Base-by-base conservation (phyloP, 1,140 invertebrate genomes). In the Aleiodes sp. region DNA sequence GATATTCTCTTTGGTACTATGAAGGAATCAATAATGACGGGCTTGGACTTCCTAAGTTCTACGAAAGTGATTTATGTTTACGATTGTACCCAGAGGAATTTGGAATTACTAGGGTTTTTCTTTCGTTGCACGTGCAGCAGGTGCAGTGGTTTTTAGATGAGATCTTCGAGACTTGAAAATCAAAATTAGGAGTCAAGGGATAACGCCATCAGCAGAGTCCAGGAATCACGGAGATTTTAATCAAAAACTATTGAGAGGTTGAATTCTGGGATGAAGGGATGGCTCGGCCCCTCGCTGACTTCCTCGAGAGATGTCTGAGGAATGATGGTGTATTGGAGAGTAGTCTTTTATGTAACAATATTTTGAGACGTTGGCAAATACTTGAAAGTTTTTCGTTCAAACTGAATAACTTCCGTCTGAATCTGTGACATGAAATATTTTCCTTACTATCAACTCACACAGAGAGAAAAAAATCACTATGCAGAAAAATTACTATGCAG, bases 181-280 rank as follows among this genome's bases (percentile, higher is more conserved):
- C n/a, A n/a, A 26, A 1, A 24, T 21, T 4, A 26, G 24, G 12
- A 12, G 8, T 56, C 56, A 28, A 24, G 28, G 2, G 19, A 33
- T n/a, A 29, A 21, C 61, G 28, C 24, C 66, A 60, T 33, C 37
- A 35, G 39, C 37, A 6, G 21, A 62, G 39, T 64, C 57, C 41
- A 79, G 77, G 75, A 81, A 80, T 77, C 72, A 76, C 72, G 61
- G 59, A 79, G 74, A 79, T 81, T 81, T 81, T 76, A 78, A 80
- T 81, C 78, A 81, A 74, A 63, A 69, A 29, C 75, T 65, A 79
- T 80, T 79, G 77, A 46, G 69, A 28, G 35, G 14, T 62, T 24
- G 60, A n/a, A 62, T 8, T n/a, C 4, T 19, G 60, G 60, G 33
- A 29, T 16, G 24, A 46, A 64, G 35, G 35, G 37, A 19, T 33